Evolutionary conservation across 1,140 invertebrate genomes (phyloP).

Genomic region (Copidosoma floridanum): DNA sequence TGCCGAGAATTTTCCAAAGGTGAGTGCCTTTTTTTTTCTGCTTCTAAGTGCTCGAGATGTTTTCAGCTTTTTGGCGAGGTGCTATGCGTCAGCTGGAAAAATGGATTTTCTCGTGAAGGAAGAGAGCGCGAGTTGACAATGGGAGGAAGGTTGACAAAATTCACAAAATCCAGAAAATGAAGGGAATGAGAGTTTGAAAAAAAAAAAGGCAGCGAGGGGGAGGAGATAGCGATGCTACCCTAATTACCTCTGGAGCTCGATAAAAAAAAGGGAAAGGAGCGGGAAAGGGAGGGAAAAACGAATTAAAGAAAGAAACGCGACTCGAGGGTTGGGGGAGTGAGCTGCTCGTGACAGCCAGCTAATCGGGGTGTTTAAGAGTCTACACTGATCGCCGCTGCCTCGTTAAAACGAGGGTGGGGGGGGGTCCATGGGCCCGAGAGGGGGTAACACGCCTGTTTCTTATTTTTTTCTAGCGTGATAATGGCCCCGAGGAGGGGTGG

Average conservation of each 20-base stretch:
- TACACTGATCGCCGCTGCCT: conserved; percentile 55
- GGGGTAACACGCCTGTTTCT: conserved; percentile 31
- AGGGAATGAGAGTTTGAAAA: background rate
- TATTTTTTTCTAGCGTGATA: conserved; percentile 46
- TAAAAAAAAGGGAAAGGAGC: conserved; percentile 39
- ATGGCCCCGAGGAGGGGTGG: conserved; percentile 39
- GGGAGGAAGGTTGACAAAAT: too few relatives aligned
- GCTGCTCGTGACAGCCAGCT: conserved; percentile 57
- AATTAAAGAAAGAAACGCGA: conserved; percentile 59
- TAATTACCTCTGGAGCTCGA: conserved; percentile 53
- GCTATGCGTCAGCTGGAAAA: too few relatives aligned
- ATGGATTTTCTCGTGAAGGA: too few relatives aligned
- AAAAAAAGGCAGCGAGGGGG: background rate
- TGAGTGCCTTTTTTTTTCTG: too few relatives aligned
- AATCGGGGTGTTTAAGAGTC: conserved; percentile 59
- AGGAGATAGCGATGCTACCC: conserved; percentile 48
- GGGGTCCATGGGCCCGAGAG: conserved; percentile 19
- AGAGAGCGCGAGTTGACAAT: too few relatives aligned
- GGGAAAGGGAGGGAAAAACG: conserved; percentile 37
- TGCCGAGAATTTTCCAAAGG: too few relatives aligned
- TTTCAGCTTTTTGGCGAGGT: too few relatives aligned
- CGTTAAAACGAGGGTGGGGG: conserved; percentile 52
- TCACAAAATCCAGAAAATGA: conserved; percentile 17
- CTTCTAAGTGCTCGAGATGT: too few relatives aligned
- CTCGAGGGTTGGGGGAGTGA: conserved; percentile 50